Percentiles rank a stretch among this genome's conserved stretches.
phyloP scores from a whole-genome alignment of 2,113 vertebrate species.

The Nymphicus hollandicus region DNA sequence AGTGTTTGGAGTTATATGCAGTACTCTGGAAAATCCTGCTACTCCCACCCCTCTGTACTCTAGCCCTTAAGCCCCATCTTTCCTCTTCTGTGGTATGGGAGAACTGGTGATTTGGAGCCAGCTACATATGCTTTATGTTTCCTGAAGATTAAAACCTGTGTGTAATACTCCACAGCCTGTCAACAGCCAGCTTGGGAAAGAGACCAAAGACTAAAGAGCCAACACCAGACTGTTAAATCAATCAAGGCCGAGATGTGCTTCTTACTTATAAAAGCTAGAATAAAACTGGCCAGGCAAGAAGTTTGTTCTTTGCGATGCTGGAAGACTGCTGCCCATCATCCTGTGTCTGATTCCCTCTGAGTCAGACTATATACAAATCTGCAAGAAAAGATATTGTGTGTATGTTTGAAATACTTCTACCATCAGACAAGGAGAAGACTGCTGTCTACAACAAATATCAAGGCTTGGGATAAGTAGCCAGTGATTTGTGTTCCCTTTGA shows the following conservation, averaged over 20 bases:
- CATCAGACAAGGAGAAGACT: not conserved
- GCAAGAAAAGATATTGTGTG: not conserved
- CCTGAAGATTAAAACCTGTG: slow-evolving; percentile 37
- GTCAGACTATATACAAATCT: slow-evolving; percentile 6
- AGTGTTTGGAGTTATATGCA: not conserved
- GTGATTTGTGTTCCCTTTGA: not conserved
- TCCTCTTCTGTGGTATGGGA: slow-evolving; percentile 1
- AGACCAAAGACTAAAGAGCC: slow-evolving; percentile 28
- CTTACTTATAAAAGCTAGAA: slow-evolving; percentile 1
- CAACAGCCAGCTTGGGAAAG: slow-evolving; percentile 41
- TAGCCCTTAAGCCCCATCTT: not conserved
- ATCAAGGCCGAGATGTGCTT: slow-evolving; percentile 19
- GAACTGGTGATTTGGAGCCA: not conserved
- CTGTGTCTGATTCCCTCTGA: not conserved
- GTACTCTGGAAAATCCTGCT: not conserved
- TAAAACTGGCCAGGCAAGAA: not conserved
- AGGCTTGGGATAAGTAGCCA: not conserved
- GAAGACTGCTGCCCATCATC: not conserved
- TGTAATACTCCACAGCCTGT: slow-evolving; percentile 40
- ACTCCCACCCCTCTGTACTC: not conserved
- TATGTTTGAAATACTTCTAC: not conserved
- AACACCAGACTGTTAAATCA: slow-evolving; percentile 40
- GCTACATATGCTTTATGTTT: slow-evolving; percentile 40
- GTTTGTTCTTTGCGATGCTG: not conserved
- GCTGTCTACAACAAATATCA: not conserved